Conservation (phyloP, 1,140 invertebrate species). For the Idris sp. region DNA sequence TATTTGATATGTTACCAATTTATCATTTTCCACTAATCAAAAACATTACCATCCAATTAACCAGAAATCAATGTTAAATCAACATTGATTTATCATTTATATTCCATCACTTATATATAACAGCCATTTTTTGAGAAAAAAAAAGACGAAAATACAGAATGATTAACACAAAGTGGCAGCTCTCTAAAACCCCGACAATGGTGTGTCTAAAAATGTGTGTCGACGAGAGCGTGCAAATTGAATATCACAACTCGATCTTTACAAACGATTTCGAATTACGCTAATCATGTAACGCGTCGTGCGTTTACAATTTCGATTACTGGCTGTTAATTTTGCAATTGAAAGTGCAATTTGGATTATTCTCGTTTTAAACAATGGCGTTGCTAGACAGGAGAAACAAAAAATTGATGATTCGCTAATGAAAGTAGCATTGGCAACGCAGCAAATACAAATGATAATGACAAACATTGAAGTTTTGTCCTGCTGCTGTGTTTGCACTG, state of each 20-base stretch:
- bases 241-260: slow-evolving; percentile 10
- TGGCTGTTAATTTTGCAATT: slow-evolving; percentile 20
- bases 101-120: too few species aligned
- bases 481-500: slow-evolving; percentile 36
- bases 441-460: slow-evolving; percentile 44
- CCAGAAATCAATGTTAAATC: too few species aligned
- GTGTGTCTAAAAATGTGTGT: not conserved
- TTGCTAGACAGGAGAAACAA: slow-evolving; percentile 10
- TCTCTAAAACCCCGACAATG: too few species aligned
- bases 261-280: slow-evolving; percentile 23
- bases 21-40: too few species aligned
- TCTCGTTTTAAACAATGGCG: too few species aligned
- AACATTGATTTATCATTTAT: too few species aligned
- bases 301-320: slow-evolving; percentile 25
- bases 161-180: too few species aligned
- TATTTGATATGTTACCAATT: too few species aligned
- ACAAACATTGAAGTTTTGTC: slow-evolving; percentile 44
- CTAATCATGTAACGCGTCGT: slow-evolving; percentile 11
- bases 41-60: too few species aligned
- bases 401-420: slow-evolving; percentile 39
- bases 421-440: slow-evolving; percentile 31
- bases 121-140: too few species aligned
- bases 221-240: not conserved
- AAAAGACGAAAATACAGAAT: too few species aligned
- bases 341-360: slow-evolving; percentile 20